A percentile compares a stretch with the other conserved stretches of the same genome.
These are phyloP conservation scores for Apodemia hepburni DNA, from an alignment of 2,888 invertebrate genomes.

Conservation along the genomic window DNA sequence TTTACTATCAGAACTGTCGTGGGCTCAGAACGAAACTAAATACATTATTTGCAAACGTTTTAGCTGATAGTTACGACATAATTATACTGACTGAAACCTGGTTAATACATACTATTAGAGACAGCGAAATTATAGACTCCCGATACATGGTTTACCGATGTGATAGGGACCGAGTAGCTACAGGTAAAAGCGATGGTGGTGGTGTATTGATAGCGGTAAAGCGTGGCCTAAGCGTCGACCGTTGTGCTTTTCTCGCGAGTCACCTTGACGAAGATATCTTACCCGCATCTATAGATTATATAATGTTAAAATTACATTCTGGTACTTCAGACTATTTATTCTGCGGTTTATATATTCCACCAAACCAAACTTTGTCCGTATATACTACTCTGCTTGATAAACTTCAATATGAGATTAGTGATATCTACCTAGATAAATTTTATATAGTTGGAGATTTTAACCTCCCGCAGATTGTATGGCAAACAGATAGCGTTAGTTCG, in stretches of 20 bases:
- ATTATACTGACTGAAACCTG: constrained; percentile 28
- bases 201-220: constrained; percentile 21
- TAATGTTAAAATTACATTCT: neutral
- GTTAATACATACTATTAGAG: constrained; percentile 19
- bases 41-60: constrained; percentile 22
- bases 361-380: constrained; percentile 2
- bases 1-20: constrained; percentile 24
- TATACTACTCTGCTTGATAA: neutral
- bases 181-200: constrained; percentile 18
- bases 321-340: constrained; percentile 2
- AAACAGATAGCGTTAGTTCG: neutral
- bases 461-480: neutral
- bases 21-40: constrained; percentile 24
- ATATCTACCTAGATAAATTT: neutral
- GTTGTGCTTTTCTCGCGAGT: neutral
- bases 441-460: constrained; percentile 2
- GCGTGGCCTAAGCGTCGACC: neutral
- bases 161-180: constrained; percentile 9
- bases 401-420: neutral
- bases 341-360: constrained; percentile 17
- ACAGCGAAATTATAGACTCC: constrained; percentile 22
- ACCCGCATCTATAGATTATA: constrained; percentile 9
- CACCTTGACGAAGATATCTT: neutral
- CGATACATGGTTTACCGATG: constrained; percentile 23
- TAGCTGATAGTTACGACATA: constrained; percentile 21